These are phyloP conservation scores for Trissolcus basalis DNA, from an alignment of 1,140 invertebrate genomes.

Conservation along the genomic window DNA sequence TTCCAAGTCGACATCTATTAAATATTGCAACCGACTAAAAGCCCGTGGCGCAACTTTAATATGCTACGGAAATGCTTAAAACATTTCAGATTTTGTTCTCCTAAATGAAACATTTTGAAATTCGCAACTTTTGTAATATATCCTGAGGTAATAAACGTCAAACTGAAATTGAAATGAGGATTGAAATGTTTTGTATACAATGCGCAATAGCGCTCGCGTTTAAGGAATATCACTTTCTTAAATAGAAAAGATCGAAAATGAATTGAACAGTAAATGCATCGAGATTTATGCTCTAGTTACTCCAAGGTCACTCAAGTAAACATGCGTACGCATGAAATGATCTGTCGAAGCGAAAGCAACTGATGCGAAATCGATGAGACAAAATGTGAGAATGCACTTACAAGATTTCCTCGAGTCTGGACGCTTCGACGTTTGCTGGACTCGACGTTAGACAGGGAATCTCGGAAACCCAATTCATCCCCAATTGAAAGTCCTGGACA, in stretches of 20 bases:
- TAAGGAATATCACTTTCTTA: slow-evolving; percentile 24
- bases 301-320: slow-evolving; percentile 54
- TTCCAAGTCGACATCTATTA: no score
- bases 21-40: no score
- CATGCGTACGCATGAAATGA: slow-evolving; percentile 35
- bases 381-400: slow-evolving; percentile 4
- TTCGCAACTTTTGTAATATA: no score
- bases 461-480: slow-evolving; percentile 87
- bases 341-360: slow-evolving; percentile 52
- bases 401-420: slow-evolving; percentile 25
- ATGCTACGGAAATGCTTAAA: no score
- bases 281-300: slow-evolving; percentile 63
- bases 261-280: slow-evolving; percentile 29
- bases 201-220: no score
- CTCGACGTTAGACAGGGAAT: slow-evolving; percentile 86
- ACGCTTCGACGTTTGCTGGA: slow-evolving; percentile 81
- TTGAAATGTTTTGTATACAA: background rate
- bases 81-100: no score
- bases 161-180: background rate
- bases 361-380: slow-evolving; percentile 34
- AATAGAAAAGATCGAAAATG: slow-evolving; percentile 44
- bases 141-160: no score
- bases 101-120: no score
- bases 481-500: slow-evolving; percentile 86
- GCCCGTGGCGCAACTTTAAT: no score